Base-by-base conservation (phyloP, 2,888 invertebrate genomes). In the Heteromurus nitidus region DNA sequence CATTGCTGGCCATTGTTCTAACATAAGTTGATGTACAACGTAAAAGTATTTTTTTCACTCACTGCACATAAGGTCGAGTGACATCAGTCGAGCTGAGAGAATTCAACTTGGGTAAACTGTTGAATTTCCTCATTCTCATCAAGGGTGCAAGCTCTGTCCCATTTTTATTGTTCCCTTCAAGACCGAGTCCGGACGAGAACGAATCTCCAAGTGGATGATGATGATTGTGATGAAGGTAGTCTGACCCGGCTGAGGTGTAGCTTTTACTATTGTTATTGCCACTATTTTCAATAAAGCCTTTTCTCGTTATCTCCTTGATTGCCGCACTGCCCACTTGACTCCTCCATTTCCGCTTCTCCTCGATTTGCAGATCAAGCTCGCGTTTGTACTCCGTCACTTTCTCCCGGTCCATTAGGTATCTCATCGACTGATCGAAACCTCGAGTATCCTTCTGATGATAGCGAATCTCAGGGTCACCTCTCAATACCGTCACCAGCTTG, bases 361-460 rank as follows among this genome's bases (percentile, higher is more conserved):
- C 79, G 7, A 84, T 22, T 69, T 84, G 84, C 60, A 55, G 58
- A 53, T 84, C 84, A 58, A 84, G 77, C 44, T 82, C 84, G 22
- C 60, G 73, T 72, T 79, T 77, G 81, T 84, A 84, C 60, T 82
- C 70, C 16, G 30, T 1, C 28, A 84, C 80, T 50, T 76, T 82
- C 18, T 84, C 84, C 24, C 79, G 72, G 28, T 84, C 84, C 72
- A 81, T 80, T 81, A 81, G 60, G 64, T 84, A 84, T 16, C 84
- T 75, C 16, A 84, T 82, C 24, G 77, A 75, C 72, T 84, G 80
- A 65, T 84, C 84, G 75, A 84, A 84, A 0, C 79, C 81, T n/a
- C 81, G 64, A n/a, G 82, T 84, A 50, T 84, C 79, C 50, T 84
- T 82, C 68, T 84, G 84, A 72, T 84, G 84, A 26, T 84, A 84